These are phyloP conservation scores for Chymomyza costata DNA, from an alignment of 1,140 invertebrate genomes.

Conservation along the genomic window DNA sequence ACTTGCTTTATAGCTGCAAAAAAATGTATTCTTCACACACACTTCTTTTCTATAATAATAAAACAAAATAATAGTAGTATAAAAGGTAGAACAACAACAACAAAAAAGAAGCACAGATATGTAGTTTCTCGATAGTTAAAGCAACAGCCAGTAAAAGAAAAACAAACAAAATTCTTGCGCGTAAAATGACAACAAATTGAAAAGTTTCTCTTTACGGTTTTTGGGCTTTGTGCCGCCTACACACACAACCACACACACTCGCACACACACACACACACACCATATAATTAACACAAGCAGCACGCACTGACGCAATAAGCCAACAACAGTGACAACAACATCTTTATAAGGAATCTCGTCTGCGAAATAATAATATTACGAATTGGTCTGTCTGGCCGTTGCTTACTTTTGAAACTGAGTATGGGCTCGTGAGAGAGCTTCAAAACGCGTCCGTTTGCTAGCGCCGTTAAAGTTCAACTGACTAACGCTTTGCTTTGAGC, in stretches of 20 bases:
- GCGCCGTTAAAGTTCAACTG: constrained; percentile 57
- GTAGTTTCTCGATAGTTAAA: no score
- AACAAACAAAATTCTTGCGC: neutral
- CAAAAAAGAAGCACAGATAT: no score
- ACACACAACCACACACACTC: constrained; percentile 22
- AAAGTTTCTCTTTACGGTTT: constrained; percentile 34
- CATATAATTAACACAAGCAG: constrained; percentile 17
- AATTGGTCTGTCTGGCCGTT: no score
- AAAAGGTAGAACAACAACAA: no score
- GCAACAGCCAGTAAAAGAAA: constrained; percentile 31
- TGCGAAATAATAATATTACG: no score
- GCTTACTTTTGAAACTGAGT: neutral
- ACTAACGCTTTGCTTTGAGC: constrained; percentile 22
- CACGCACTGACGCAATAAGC: constrained; percentile 11
- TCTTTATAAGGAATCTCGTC: neutral
- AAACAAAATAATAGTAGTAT: no score
- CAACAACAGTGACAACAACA: constrained; percentile 5
- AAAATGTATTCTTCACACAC: constrained; percentile 50
- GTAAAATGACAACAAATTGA: neutral
- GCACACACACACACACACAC: constrained; percentile 38
- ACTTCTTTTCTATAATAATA: no score
- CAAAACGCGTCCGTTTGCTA: constrained; percentile 51
- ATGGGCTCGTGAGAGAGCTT: no score
- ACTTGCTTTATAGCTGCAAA: constrained; percentile 19
- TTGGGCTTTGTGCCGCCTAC: neutral